Conservation (phyloP, 2,113 vertebrate species). For the Corapipo altera region DNA sequence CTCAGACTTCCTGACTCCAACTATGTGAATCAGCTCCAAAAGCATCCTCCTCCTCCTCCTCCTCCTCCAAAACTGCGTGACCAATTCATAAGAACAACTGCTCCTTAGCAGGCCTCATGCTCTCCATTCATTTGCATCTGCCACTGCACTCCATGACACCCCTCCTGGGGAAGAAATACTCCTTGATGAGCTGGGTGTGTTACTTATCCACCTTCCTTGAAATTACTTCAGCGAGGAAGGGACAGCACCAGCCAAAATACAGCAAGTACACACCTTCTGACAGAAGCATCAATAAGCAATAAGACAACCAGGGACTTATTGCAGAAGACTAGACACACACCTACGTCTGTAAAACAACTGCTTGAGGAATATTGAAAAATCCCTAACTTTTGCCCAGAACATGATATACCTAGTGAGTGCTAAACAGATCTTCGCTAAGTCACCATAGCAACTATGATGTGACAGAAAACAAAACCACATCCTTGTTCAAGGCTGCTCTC, state of each 20-base stretch:
- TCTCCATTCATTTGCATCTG: not conserved
- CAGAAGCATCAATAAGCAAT: not conserved
- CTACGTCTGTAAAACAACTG: not conserved
- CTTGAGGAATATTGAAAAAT: not conserved
- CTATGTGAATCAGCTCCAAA: not conserved
- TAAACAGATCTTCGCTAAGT: constrained; percentile 6
- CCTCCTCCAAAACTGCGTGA: not conserved
- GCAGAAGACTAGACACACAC: not conserved
- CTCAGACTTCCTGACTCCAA: constrained; percentile 18
- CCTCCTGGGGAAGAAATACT: not conserved
- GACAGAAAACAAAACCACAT: constrained; percentile 30
- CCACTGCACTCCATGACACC: not conserved
- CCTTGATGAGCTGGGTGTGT: not conserved
- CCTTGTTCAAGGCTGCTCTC: constrained; percentile 4
- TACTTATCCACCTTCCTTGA: not conserved
- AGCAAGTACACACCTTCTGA: not conserved
- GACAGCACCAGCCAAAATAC: not conserved
- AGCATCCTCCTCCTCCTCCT: not conserved
- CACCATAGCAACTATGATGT: constrained; percentile 31
- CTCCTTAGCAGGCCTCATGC: not conserved
- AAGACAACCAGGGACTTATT: not conserved
- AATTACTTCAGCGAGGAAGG: not conserved
- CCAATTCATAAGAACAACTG: not conserved
- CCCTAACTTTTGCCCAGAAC: constrained; percentile 14
- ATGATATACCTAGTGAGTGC: not conserved